Percentiles rank a stretch among this genome's conserved stretches.
Conservation (phyloP, 2,888 invertebrate genomes). For the Noctua comes region DNA sequence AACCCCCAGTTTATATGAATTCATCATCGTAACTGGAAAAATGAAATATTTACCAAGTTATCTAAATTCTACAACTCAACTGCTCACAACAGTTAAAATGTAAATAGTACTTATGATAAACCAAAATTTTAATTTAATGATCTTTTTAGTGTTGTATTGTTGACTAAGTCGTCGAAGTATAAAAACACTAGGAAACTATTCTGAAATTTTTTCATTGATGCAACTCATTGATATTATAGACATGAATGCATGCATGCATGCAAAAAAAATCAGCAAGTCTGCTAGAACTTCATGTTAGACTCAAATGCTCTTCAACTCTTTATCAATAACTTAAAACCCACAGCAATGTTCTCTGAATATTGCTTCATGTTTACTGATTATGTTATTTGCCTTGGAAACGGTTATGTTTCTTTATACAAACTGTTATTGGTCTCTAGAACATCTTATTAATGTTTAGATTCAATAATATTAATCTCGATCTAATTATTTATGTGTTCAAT, state of each 20-base stretch:
- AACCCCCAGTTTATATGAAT: neutral
- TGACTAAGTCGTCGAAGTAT: constrained; percentile 6
- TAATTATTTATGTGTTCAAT: constrained; percentile 47
- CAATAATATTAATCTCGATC: constrained; percentile 21
- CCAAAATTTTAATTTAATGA: constrained; percentile 39
- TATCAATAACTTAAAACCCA: constrained; percentile 9
- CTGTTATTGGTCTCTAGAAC: constrained; percentile 27
- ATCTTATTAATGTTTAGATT: constrained; percentile 20
- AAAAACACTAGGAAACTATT: constrained; percentile 18
- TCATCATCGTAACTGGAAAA: constrained; percentile 1
- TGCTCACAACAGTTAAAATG: constrained; percentile 27
- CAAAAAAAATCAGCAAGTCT: neutral
- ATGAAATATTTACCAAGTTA: constrained; percentile 16
- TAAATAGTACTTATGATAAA: constrained; percentile 41
- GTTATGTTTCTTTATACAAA: constrained; percentile 13
- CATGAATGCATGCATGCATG: neutral
- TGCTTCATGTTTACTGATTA: constrained; percentile 22
- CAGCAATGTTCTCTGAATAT: constrained; percentile 20
- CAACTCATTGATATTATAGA: constrained; percentile 10
- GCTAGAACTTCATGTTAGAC: constrained; percentile 2
- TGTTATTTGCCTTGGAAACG: constrained; percentile 22
- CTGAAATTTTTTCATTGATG: neutral
- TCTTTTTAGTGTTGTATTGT: constrained; percentile 14
- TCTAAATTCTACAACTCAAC: constrained; percentile 13
- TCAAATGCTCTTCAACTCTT: constrained; percentile 20